Percentiles rank a stretch among this genome's conserved stretches.
Evolutionary conservation across 2,113 vertebrate genomes (phyloP).

Genomic region (Conger conger): DNA sequence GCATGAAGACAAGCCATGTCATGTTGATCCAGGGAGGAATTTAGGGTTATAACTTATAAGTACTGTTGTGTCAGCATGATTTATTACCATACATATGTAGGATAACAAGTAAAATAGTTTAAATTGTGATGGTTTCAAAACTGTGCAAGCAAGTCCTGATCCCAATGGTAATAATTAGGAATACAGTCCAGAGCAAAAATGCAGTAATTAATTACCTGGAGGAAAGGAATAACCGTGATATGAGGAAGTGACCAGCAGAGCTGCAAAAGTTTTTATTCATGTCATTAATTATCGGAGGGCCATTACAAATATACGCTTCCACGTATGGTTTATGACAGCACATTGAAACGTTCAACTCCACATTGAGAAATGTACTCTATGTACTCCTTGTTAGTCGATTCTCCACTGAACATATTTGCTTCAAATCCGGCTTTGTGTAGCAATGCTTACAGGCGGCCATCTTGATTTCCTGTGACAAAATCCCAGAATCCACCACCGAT

Average conservation of each 20-base stretch:
- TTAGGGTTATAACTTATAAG: not conserved
- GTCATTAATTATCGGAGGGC: not conserved
- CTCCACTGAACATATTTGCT: not conserved
- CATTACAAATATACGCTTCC: not conserved
- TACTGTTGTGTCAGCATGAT: not conserved
- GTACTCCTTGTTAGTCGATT: not conserved
- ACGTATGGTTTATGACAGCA: not conserved
- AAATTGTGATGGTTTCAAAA: not conserved
- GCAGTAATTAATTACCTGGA: not conserved
- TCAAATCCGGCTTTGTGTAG: not conserved
- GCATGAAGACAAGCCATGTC: not conserved
- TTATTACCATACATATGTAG: not conserved
- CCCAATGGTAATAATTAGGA: too few relatives aligned
- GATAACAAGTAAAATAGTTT: not conserved
- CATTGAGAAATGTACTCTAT: too few relatives aligned
- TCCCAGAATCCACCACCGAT: not conserved
- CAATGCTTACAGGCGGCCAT: not conserved
- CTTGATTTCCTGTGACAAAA: not conserved
- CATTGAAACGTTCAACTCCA: not conserved
- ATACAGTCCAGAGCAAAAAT: too few relatives aligned
- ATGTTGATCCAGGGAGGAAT: not conserved
- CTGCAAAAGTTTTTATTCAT: not conserved
- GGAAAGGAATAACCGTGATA: not conserved
- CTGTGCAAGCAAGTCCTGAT: too few relatives aligned
- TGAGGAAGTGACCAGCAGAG: not conserved